Conservation (phyloP, 2,888 invertebrate genomes). For the Tenodera sinensis region DNA sequence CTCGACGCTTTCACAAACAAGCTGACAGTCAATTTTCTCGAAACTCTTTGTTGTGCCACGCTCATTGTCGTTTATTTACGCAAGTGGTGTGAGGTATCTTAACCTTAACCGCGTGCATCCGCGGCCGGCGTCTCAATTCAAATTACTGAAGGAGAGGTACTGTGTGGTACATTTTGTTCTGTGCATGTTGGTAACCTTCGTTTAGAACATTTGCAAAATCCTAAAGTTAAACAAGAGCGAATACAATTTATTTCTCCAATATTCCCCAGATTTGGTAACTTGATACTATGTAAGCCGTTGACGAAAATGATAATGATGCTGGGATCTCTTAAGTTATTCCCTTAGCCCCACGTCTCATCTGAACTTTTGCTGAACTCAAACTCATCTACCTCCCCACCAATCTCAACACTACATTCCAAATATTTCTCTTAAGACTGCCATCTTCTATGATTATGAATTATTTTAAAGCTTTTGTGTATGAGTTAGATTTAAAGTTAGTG, state of each 20-base stretch:
- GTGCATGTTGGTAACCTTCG: too few species aligned
- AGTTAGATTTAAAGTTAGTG: too few species aligned
- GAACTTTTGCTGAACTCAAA: neutral
- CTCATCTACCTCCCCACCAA: neutral
- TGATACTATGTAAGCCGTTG: neutral
- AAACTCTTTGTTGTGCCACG: too few species aligned
- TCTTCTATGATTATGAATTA: neutral
- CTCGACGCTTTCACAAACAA: too few species aligned
- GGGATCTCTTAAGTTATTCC: neutral
- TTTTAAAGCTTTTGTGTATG: neutral
- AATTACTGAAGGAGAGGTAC: too few species aligned
- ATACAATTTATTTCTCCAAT: neutral
- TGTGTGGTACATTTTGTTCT: too few species aligned
- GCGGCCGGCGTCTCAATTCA: too few species aligned
- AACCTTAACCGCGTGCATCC: too few species aligned
- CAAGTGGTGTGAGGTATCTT: too few species aligned
- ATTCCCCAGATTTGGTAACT: neutral
- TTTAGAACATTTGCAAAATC: neutral
- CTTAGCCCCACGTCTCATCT: neutral
- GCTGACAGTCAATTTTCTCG: too few species aligned
- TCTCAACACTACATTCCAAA: neutral
- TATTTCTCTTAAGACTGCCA: neutral
- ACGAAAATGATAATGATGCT: neutral
- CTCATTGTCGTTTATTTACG: too few species aligned
- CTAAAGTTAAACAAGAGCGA: neutral